Base-by-base conservation (phyloP, 2,797 vertebrate species). In the Galaxias olidus region DNA sequence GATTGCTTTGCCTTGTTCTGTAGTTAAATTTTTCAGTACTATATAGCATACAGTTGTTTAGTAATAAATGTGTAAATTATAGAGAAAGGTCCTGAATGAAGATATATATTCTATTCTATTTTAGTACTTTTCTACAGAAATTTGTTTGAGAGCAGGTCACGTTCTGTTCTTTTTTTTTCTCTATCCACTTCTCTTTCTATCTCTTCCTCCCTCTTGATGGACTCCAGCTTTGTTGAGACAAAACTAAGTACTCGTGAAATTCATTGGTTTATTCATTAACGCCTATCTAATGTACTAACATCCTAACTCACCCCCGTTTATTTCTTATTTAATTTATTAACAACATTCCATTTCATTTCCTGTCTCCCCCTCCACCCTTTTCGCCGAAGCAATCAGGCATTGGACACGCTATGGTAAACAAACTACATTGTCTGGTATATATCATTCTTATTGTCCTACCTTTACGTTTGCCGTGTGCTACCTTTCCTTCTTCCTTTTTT, bases 361-460 rank as follows among this genome's bases (percentile, higher is more conserved):
- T 95, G 94, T 95, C 89, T 94, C 89, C 93, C 94, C 79, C 89
- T 90, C 88, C 89, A 92, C 88, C 86, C 91, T 90, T 93, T 92
- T 94, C 91, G 89, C 84, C 91, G 94, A 96, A 99, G 96, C 95
- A 94, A 93, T 95, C 94, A 96, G 93, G 93, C 92, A 91, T 91
- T 93, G 95, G 95, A 96, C 91, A 93, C 91, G 91, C 92, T 93
- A 91, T 97, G 95, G 92, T 96, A 94, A 98, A 98, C 95, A 98
- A 94, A 93, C 96, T 99, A 92, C 96, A 97, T 91, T 98, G 96
- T 96, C 89, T 97, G 97, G 97, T 99, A 99, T 94, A 98, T 98
- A 98, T 96, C 94, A 90, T 84, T 81, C 47, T 81, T 75, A 65
- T 86, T 87, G 45, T 87, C 66, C 59, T 78, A 80, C 43, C 63